Percentiles rank a stretch among this genome's conserved stretches.
phyloP scores from a whole-genome alignment of 2,888 invertebrate species.

The Beris chalybata region DNA sequence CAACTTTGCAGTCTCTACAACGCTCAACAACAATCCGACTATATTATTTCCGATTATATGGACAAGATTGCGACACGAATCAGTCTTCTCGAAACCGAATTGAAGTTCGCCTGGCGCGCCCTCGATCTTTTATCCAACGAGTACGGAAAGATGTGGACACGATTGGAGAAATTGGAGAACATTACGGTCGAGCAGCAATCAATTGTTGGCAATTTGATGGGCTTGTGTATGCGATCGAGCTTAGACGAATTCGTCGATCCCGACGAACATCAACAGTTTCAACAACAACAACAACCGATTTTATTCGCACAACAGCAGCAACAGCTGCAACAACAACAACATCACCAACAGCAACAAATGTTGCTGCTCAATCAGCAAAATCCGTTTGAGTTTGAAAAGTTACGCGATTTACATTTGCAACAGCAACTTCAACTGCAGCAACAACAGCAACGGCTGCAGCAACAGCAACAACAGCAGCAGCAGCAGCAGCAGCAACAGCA shows the following conservation, averaged over 20 bases:
- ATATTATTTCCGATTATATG: conserved; percentile 88
- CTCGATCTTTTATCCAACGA: conserved; percentile 87
- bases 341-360: conserved; percentile 40
- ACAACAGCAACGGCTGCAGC: conserved; percentile 39
- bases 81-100: conserved; percentile 84
- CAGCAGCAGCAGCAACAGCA: background rate
- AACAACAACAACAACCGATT: conserved; percentile 44
- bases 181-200: conserved; percentile 87
- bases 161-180: conserved; percentile 84
- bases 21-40: conserved; percentile 65
- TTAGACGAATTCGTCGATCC: conserved; percentile 13
- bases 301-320: conserved; percentile 12
- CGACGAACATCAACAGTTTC: conserved; percentile 12
- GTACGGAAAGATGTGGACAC: conserved; percentile 92
- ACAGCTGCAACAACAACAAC: conserved; percentile 27
- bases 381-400: conserved; percentile 14
- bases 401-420: no score
- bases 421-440: conserved; percentile 50
- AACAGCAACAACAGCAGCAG: conserved; percentile 53
- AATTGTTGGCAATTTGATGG: conserved; percentile 82
- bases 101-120: conserved; percentile 91
- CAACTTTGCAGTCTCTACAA: conserved; percentile 51
- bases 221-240: conserved; percentile 46
- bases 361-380: conserved; percentile 2
- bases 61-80: conserved; percentile 84